These are phyloP conservation scores for Exephanes ischioxanthus DNA, from an alignment of 2,888 invertebrate genomes.

Conservation along the genomic window DNA sequence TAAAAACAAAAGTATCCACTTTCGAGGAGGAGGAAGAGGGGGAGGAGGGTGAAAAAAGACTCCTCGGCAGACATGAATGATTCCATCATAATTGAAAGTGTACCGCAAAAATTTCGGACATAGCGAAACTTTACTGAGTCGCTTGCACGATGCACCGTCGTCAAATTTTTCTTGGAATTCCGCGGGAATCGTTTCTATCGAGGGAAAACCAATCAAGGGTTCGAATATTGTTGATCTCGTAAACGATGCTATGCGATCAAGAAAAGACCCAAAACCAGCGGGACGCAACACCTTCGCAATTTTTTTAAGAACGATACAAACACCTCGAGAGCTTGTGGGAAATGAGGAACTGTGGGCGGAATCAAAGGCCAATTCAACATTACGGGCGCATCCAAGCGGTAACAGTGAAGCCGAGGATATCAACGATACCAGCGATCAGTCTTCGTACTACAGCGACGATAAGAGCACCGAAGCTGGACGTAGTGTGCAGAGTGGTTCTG, in stretches of 20 bases:
- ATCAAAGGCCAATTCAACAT: too few species aligned
- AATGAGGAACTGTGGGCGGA: too few species aligned
- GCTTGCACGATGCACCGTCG: not conserved
- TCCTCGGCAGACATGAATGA: not conserved
- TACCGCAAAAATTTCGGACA: not conserved
- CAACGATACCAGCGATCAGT: too few species aligned
- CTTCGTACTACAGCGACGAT: too few species aligned
- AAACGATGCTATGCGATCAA: conserved; percentile 14
- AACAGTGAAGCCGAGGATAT: too few species aligned
- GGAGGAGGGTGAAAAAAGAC: not conserved
- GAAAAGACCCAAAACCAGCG: too few species aligned
- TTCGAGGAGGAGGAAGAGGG: not conserved
- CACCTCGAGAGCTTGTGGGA: too few species aligned
- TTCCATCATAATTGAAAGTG: conserved; percentile 1
- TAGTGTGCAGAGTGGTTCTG: too few species aligned
- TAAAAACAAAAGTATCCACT: not conserved
- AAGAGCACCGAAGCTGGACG: too few species aligned
- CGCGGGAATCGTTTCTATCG: conserved; percentile 36
- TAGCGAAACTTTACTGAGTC: not conserved
- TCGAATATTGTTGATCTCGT: conserved; percentile 53
- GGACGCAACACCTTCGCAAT: too few species aligned
- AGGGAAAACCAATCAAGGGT: conserved; percentile 1
- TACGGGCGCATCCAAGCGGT: too few species aligned
- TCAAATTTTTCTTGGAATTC: conserved; percentile 47
- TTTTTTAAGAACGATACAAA: too few species aligned